These are phyloP conservation scores for Drosophila nasuta DNA, from an alignment of 1,140 invertebrate species.

Conservation along the genomic window DNA sequence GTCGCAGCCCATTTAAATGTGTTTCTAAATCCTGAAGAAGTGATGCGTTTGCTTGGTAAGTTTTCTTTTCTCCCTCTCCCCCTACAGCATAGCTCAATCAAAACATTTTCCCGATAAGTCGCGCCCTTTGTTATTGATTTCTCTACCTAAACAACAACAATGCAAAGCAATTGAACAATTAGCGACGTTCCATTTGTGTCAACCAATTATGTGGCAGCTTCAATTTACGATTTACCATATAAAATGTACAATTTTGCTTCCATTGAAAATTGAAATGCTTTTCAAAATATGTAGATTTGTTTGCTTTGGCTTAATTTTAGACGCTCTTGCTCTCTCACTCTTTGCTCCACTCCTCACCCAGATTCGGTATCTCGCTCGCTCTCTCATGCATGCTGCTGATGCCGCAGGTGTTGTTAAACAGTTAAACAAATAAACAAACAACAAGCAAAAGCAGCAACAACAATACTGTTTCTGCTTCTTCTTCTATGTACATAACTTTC, in stretches of 20 bases:
- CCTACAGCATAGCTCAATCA: not conserved
- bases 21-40: slow-evolving; percentile 84
- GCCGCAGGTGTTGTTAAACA: slow-evolving; percentile 81
- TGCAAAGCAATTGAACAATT: slow-evolving; percentile 46
- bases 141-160: slow-evolving; percentile 47
- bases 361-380: slow-evolving; percentile 5
- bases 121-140: slow-evolving; percentile 71
- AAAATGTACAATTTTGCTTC: slow-evolving; percentile 39
- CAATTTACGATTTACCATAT: slow-evolving; percentile 15
- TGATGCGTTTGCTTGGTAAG: slow-evolving; percentile 85
- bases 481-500: slow-evolving; percentile 68
- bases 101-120: slow-evolving; percentile 5
- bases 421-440: slow-evolving; percentile 80
- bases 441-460: slow-evolving; percentile 48
- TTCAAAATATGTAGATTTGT: slow-evolving; percentile 72
- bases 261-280: slow-evolving; percentile 50
- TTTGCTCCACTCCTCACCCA: not conserved
- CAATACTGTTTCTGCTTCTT: slow-evolving; percentile 11
- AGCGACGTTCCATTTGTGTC: slow-evolving; percentile 55
- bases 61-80: slow-evolving; percentile 15
- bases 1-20: slow-evolving; percentile 83
- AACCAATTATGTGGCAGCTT: slow-evolving; percentile 54
- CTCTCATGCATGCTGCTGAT: slow-evolving; percentile 37
- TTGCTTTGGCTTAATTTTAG: slow-evolving; percentile 75
- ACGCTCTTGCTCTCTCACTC: slow-evolving; percentile 26